Conservation (phyloP, 2,113 vertebrate species). For the Anolis carolinensis region DNA sequence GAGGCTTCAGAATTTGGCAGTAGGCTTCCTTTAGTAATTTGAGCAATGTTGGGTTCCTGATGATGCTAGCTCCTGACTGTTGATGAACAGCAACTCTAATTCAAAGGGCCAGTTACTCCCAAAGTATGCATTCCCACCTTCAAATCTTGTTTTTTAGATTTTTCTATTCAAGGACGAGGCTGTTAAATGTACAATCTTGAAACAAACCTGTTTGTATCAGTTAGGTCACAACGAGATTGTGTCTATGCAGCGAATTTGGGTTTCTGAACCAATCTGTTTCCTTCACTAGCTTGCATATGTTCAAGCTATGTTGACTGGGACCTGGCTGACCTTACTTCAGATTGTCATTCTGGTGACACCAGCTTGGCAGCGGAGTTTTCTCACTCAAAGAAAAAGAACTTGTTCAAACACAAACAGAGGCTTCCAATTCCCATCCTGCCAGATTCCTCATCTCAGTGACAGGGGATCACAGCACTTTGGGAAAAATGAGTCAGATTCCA, state of each 20-base stretch:
- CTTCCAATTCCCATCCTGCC: neutral
- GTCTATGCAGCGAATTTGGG: neutral
- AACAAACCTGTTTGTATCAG: no score
- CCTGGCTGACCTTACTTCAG: neutral
- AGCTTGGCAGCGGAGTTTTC: neutral
- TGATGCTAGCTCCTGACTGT: neutral
- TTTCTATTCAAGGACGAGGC: neutral
- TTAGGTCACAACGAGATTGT: neutral
- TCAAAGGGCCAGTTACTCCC: neutral
- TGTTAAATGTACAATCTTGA: neutral
- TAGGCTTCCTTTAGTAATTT: neutral
- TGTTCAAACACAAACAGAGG: conserved; percentile 4
- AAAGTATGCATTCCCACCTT: neutral
- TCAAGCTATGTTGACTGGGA: neutral
- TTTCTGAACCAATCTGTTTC: neutral
- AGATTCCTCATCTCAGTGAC: neutral
- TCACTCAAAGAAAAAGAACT: conserved; percentile 4
- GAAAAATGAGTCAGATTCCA: neutral
- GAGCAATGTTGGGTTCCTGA: neutral
- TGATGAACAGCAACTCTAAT: neutral
- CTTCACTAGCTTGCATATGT: neutral
- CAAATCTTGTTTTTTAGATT: neutral
- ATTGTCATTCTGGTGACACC: neutral
- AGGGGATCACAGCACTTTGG: neutral
- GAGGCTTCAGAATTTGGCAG: no score